Percentiles rank a stretch among this genome's conserved stretches.
Conservation (phyloP, 1,140 invertebrate species). For the Oryzaephilus surinamensis region DNA sequence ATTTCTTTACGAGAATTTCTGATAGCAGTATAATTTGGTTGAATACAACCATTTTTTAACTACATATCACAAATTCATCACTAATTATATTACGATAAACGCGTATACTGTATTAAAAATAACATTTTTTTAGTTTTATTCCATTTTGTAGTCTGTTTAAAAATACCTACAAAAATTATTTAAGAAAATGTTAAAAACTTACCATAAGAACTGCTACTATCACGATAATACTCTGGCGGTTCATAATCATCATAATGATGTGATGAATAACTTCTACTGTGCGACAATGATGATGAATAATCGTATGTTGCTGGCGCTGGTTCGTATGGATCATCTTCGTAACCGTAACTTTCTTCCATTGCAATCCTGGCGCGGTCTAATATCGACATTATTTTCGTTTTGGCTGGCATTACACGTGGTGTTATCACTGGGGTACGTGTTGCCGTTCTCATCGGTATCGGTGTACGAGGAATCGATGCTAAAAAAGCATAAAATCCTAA, state of each 20-base stretch:
- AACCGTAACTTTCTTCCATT: slow-evolving; percentile 67
- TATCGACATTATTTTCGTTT: slow-evolving; percentile 72
- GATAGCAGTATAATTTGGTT: too few species aligned
- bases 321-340: slow-evolving; percentile 28
- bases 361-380: slow-evolving; percentile 66
- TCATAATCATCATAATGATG: slow-evolving; percentile 23
- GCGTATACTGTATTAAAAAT: too few species aligned
- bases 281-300: slow-evolving; percentile 9
- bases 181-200: slow-evolving; percentile 10
- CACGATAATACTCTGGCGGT: slow-evolving; percentile 25
- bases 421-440: slow-evolving; percentile 38
- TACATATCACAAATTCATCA: too few species aligned
- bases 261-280: slow-evolving; percentile 16
- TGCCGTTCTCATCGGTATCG: slow-evolving; percentile 33
- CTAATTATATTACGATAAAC: too few species aligned
- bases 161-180: slow-evolving; percentile 3
- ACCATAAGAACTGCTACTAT: slow-evolving; percentile 21
- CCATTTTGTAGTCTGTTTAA: not conserved
- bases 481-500: slow-evolving; percentile 1
- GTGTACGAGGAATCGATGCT: slow-evolving; percentile 20
- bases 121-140: slow-evolving; percentile 5
- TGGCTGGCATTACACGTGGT: slow-evolving; percentile 47
- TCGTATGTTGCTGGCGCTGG: slow-evolving; percentile 16
- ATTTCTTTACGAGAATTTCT: slow-evolving; percentile 8
- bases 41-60: too few species aligned